Evolutionary conservation across 2,797 vertebrate genomes (phyloP), one percentile per base, ranked within the genome.

Genomic region (Phalanger gymnotis): DNA sequence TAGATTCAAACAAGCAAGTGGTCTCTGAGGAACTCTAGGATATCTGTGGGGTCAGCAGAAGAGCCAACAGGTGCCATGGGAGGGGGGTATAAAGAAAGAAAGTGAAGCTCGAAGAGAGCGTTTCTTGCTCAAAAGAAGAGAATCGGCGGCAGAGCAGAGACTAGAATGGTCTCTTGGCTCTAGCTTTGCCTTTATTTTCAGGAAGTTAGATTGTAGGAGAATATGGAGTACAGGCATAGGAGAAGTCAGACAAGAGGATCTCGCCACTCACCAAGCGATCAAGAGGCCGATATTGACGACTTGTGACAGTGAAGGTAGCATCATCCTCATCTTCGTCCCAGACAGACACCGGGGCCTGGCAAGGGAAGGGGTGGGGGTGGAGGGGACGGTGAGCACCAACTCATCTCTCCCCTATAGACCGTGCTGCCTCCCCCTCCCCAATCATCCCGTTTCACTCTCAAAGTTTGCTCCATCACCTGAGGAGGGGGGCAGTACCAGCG

Each of bases 251-350:
- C 95, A 51, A 90, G 90, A 56, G 57, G 66, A 53, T 95, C 98
- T 98, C 97, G 98, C 98, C 98, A 53, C 98, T 98, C 97, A 98
- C 98, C 98, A 53, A 91, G 52, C 97, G 97, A 54, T 97, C 96
- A 54, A 96, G 95, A 93, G 97, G 92, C 93, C 25, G 95, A 90
- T 98, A 98, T 54, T 94, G 97, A 16, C 92, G 97, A 51, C 97
- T 97, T 51, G 99, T 98, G 93, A 99, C 99, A 0, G 99, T 99
- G 98, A 99, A 99, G 96, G 99, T 98, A 56, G 99, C 98, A 0
- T 99, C 99, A 19, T 99, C 99, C 52, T 99, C 99, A 93, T 99
- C 98, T 94, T 99, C 99, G 98, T 99, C 99, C 96, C 97, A 96
- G 96, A 97, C 90, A n/a, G 96, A 96, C 95, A 97, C 95, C 2